Conservation (phyloP, 2,113 vertebrate genomes). For the Oncorhynchus tshawytscha region DNA sequence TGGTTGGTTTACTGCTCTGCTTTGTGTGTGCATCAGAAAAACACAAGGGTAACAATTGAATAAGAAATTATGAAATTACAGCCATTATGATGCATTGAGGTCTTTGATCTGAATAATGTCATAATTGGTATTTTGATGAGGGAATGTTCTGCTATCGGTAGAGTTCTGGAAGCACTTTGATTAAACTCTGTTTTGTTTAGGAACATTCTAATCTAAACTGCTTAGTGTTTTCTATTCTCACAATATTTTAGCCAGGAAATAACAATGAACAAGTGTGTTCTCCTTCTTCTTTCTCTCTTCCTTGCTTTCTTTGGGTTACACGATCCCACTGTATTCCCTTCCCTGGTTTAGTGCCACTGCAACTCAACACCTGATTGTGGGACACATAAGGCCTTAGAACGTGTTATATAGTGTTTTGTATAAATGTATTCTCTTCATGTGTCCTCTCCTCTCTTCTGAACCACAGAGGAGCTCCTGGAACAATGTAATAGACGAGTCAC, state of each 20-base stretch:
- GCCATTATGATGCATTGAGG: constrained; percentile 63
- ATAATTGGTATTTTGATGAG: constrained; percentile 68
- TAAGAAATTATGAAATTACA: constrained; percentile 57
- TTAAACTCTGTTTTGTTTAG: constrained; percentile 70
- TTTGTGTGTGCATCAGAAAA: constrained; percentile 24
- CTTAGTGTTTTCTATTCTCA: constrained; percentile 60
- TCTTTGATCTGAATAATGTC: constrained; percentile 71
- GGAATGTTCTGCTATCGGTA: constrained; percentile 56
- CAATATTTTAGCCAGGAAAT: constrained; percentile 57
- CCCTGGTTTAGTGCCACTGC: not conserved
- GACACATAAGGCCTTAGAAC: too few relatives aligned
- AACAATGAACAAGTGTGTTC: too few relatives aligned
- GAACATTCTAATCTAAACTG: constrained; percentile 60
- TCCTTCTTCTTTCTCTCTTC: not conserved
- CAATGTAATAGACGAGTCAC: constrained; percentile 61
- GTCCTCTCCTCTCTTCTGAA: constrained; percentile 12
- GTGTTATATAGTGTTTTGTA: too few relatives aligned
- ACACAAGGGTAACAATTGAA: constrained; percentile 63
- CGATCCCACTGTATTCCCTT: not conserved
- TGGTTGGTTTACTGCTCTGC: constrained; percentile 53
- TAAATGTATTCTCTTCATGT: too few relatives aligned
- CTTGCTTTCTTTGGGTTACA: not conserved
- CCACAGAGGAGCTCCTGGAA: constrained; percentile 2
- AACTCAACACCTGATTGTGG: too few relatives aligned
- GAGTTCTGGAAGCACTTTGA: constrained; percentile 63